Evolutionary conservation across 2,888 invertebrate genomes (phyloP).

Genomic region (Pseudococcus jackbeardsleyi): DNA sequence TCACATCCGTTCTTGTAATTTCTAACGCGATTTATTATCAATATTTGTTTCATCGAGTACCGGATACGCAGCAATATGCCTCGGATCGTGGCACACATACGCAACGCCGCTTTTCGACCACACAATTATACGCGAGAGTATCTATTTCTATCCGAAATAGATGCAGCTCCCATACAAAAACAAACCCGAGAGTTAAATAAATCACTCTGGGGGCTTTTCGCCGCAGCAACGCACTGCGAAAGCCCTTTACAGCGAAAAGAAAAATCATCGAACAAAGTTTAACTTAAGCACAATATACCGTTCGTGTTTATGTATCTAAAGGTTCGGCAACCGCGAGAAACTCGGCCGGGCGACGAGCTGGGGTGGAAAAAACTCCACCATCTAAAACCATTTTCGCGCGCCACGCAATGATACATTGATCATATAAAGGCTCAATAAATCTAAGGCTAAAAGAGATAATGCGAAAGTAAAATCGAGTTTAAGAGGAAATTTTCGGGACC

Average conservation of each 20-base stretch:
- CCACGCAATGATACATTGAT: conserved; percentile 57
- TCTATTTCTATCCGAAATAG: background rate
- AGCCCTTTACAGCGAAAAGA: conserved; percentile 9
- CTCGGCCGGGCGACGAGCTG: no score
- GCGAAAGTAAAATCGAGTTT: conserved; percentile 63
- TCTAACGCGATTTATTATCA: conserved; percentile 42
- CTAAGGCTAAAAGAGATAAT: conserved; percentile 59
- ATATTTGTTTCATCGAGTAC: conserved; percentile 33
- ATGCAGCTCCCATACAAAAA: background rate
- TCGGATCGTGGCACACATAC: background rate
- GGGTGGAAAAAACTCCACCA: conserved; percentile 5
- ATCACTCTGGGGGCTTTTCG: background rate
- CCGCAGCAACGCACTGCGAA: background rate
- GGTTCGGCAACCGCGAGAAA: background rate
- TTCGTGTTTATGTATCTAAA: background rate
- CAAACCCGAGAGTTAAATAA: background rate
- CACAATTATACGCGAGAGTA: background rate
- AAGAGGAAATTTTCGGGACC: conserved; percentile 56
- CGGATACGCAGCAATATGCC: background rate
- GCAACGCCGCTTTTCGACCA: background rate
- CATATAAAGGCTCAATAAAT: conserved; percentile 57
- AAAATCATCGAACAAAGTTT: conserved; percentile 36
- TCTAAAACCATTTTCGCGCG: conserved; percentile 1
- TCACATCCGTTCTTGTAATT: background rate
- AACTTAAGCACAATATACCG: background rate